Conservation (phyloP, 2,888 invertebrate genomes). For the Eristalinus aeneus region DNA sequence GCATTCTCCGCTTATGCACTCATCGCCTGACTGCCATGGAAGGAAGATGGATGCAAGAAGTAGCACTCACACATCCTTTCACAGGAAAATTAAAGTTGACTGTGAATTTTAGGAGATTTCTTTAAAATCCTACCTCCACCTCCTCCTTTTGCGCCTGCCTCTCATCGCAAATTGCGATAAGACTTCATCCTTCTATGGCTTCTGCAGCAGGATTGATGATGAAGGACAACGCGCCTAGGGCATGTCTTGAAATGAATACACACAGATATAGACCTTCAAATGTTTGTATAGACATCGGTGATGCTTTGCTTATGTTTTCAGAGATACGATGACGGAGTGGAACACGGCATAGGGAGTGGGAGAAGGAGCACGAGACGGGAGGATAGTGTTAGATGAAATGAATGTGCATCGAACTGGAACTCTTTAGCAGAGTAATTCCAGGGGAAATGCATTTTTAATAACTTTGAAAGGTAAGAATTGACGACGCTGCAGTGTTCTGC, state of each 20-base stretch:
- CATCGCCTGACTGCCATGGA: background rate
- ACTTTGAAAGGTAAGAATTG: constrained; percentile 37
- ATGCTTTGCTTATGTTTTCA: background rate
- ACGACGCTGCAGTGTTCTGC: background rate
- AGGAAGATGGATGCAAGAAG: background rate
- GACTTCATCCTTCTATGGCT: constrained; percentile 35
- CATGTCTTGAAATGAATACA: constrained; percentile 3
- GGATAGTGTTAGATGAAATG: constrained; percentile 46
- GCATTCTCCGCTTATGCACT: constrained; percentile 4
- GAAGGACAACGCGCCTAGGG: constrained; percentile 39
- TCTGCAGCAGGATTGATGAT: constrained; percentile 37
- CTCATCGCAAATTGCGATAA: constrained; percentile 40
- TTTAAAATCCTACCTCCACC: constrained; percentile 6
- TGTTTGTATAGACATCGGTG: background rate
- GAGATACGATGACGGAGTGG: background rate
- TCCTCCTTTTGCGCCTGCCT: background rate
- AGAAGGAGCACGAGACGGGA: background rate
- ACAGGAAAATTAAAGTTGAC: constrained; percentile 39
- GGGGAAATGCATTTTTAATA: constrained; percentile 63
- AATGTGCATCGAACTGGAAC: constrained; percentile 53
- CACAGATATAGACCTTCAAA: background rate
- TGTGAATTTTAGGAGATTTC: background rate
- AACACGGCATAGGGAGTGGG: background rate
- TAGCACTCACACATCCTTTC: constrained; percentile 41
- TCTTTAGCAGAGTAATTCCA: constrained; percentile 30